Evolutionary conservation across 2,888 invertebrate genomes (phyloP).

Genomic region (Philonicus albiceps): DNA sequence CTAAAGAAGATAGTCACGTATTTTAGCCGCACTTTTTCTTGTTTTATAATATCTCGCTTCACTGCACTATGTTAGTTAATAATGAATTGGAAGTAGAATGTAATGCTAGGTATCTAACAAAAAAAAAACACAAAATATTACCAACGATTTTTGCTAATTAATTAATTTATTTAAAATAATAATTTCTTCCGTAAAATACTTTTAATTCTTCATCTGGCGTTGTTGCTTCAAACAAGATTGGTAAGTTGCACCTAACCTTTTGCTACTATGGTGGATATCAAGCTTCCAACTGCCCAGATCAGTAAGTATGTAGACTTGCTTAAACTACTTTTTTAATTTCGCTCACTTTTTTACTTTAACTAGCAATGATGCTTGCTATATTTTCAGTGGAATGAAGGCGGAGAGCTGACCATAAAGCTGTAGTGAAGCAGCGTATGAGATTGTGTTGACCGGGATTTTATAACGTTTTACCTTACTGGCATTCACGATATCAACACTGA

Average conservation of each 20-base stretch:
- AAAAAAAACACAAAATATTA: background rate
- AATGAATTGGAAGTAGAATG: background rate
- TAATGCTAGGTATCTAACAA: background rate
- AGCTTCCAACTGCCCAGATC: background rate
- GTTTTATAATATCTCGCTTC: background rate
- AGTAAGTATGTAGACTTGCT: background rate
- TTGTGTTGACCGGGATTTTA: constrained; percentile 23
- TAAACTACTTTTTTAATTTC: constrained; percentile 37
- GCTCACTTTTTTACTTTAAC: constrained; percentile 29
- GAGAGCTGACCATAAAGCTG: background rate
- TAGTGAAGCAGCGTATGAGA: constrained; percentile 14
- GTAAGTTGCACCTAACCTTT: background rate
- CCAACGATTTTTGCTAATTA: background rate
- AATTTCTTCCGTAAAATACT: background rate
- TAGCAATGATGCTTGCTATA: constrained; percentile 1
- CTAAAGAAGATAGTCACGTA: background rate
- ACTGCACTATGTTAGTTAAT: background rate
- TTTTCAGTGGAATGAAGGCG: background rate
- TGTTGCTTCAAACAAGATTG: background rate
- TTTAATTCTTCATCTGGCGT: background rate
- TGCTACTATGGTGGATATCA: background rate
- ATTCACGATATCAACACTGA: constrained; percentile 33
- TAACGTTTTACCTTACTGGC: constrained; percentile 20
- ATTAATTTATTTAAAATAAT: background rate
- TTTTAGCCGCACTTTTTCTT: background rate